Base-by-base conservation (phyloP, 2,113 vertebrate genomes). In the Notechis scutatus region DNA sequence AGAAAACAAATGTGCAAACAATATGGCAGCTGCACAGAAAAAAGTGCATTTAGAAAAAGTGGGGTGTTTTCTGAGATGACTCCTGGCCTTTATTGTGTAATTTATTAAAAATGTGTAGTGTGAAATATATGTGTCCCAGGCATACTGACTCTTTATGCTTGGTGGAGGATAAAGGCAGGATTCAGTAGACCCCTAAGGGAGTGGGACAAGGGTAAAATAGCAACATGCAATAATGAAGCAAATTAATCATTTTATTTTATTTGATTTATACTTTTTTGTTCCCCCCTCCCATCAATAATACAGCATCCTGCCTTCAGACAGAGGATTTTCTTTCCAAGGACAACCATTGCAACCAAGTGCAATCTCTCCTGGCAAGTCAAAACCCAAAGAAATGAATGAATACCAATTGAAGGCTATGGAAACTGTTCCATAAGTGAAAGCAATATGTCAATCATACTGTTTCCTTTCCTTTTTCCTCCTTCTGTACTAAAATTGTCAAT, bases 31-130 rank as follows among this genome's bases (percentile, higher is more conserved):
- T 91, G 86, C 88, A 92, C 96, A 96, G 88, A 92, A 93, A 95
- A 95, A 15, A 95, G 4, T 93, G 64, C 69, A 94, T 96, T 97
- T 94, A 95, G 95, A 97, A 96, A 94, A 95, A 94, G 96, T 5
- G n/a, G 14, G 85, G 93, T 95, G 92, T 94, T 92, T 93, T 90
- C 92, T 94, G 92, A 89, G 89, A 93, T 92, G 0, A 0, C 92
- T 95, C 94, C 93, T 95, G 92, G 74, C 18, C 34, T 81, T 93
- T 0, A 0, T 93, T 96, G 18, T 95, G 52, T 59, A 56, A 95
- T 96, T 92, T 94, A 93, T 55, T 96, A 96, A 96, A 97, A 96
- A 95, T 69, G 92, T 89, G 93, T 93, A 93, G 88, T 92, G 93
- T 94, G 91, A 96, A 95, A 93, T 96, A 45, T 95, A 26, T 86